Evolutionary conservation across 1,140 invertebrate species (phyloP).

Genomic region (Tetramorium parvispinum): DNA sequence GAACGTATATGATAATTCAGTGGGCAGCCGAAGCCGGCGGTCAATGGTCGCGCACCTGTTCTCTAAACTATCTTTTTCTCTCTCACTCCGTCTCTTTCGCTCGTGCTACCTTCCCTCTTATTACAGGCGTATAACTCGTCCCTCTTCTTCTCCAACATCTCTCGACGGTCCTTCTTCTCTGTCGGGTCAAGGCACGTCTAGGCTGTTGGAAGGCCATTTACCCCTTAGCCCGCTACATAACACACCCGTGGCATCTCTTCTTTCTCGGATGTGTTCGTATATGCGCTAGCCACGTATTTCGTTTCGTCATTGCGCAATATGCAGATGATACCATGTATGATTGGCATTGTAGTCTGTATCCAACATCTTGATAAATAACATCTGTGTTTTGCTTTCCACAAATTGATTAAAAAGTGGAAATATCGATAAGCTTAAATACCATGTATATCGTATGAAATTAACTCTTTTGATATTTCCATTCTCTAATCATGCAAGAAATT

Average conservation of each 20-base stretch:
- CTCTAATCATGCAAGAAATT: neutral
- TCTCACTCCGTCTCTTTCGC: neutral
- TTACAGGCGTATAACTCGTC: neutral
- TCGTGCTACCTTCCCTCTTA: conserved; percentile 1
- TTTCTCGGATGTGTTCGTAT: conserved; percentile 65
- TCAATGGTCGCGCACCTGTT: conserved; percentile 83
- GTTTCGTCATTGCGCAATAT: conserved; percentile 69
- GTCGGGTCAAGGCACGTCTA: conserved; percentile 84
- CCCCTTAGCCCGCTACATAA: conserved; percentile 76
- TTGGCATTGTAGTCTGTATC: neutral
- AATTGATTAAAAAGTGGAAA: neutral
- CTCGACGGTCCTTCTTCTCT: conserved; percentile 40
- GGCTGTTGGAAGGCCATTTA: conserved; percentile 84
- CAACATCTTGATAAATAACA: neutral
- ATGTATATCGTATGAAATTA: neutral
- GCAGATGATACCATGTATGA: conserved; percentile 51
- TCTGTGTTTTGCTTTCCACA: neutral
- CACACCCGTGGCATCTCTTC: conserved; percentile 50
- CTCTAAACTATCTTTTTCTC: conserved; percentile 77
- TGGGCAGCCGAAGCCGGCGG: conserved; percentile 75
- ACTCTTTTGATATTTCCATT: neutral
- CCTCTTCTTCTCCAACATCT: conserved; percentile 37
- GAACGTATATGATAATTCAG: conserved; percentile 79
- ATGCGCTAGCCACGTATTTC: conserved; percentile 78
- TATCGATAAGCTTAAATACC: neutral